Conservation (phyloP, 64 coral and sea anemone genomes). For the Platygyra sinensis region DNA sequence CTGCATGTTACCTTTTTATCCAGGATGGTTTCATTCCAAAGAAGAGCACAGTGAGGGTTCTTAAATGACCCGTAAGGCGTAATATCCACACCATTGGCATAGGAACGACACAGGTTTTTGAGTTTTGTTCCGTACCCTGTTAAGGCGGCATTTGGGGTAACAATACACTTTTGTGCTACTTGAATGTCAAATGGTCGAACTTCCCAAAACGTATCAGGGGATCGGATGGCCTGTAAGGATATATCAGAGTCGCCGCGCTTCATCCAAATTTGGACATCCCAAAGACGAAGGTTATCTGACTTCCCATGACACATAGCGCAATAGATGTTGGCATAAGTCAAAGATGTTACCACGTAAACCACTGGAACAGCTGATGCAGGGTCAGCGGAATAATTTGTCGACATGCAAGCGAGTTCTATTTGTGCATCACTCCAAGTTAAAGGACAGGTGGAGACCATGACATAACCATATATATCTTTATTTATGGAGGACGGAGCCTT, state of each 20-base stretch:
- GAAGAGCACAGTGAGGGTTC: neutral
- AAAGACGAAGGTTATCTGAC: neutral
- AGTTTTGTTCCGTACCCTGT: neutral
- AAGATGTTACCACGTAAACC: neutral
- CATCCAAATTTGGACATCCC: neutral
- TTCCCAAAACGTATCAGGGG: neutral
- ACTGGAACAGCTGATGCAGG: neutral
- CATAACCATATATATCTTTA: too few relatives aligned
- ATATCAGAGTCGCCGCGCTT: neutral
- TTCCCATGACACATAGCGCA: neutral
- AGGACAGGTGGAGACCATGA: too few relatives aligned
- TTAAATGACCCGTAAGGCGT: neutral
- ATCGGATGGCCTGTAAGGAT: neutral
- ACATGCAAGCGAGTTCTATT: neutral
- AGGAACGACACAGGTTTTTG: neutral
- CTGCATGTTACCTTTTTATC: neutral
- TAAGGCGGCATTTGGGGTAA: neutral
- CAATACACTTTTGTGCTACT: neutral
- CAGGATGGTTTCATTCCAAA: neutral
- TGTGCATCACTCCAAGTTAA: neutral
- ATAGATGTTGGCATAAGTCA: slow-evolving; percentile 4
- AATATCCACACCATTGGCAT: neutral
- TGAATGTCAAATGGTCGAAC: neutral
- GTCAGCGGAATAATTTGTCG: neutral
- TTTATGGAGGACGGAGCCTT: too few relatives aligned